Base-by-base conservation (phyloP, 2,113 vertebrate species). In the Marmota flaviventris region DNA sequence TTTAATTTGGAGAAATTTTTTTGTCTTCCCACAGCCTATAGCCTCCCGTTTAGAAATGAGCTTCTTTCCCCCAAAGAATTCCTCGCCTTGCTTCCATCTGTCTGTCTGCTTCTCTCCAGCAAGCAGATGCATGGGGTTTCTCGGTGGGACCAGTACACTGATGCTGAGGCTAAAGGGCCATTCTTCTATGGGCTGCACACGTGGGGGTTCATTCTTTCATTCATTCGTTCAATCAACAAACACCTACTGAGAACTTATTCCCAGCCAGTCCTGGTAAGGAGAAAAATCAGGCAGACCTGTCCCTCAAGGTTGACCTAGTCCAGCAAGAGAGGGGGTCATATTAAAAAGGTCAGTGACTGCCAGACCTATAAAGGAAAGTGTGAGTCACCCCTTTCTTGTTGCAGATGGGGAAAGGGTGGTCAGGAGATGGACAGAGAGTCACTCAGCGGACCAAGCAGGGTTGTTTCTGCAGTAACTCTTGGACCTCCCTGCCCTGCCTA, bases 1-100 rank as follows among this genome's bases (percentile, higher is more conserved):
- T 99, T 99, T 99, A 99, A 98, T 99, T 99, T 99, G 99, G 98
- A 99, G 99, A 99, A 98, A 45, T 99, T 99, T 99, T 99, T 99
- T 99, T 95, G 96, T 90, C 95, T 97, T 98, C 94, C 94, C 98
- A 98, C 98, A 97, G 98, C 98, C 99, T 99, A 97, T 98, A 99
- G 99, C 99, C 98, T 99, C 98, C 98, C 97, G 89, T 99, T 99
- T 99, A 98, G 99, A 99, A 99, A 99, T 98, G 98, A 6, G 96
- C 97, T 98, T 72, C 98, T 98, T 98, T 98, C 98, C 98, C 98
- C 98, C 97, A 99, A 99, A 99, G 99, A 99, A 99, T 99, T 99
- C 98, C 99, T 99, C 98, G 95, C 98, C 98, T 97, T 92, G 97
- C 98, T 91, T 97, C 91, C 85, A 93, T 97, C 96, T 96, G 95